Conservation (phyloP, 2,888 invertebrate genomes). For the Brachynemurus nebulosus region DNA sequence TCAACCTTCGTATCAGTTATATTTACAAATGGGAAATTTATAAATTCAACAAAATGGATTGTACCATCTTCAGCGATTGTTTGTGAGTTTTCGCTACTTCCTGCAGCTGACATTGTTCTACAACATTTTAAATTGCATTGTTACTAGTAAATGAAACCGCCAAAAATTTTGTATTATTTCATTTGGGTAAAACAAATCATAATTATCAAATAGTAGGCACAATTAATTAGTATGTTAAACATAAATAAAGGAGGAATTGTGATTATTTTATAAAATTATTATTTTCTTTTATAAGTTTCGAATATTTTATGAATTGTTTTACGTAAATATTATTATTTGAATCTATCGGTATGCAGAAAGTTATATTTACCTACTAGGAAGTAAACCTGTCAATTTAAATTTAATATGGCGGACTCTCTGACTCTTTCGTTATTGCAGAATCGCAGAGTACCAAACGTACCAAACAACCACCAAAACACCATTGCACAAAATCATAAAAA, state of each 20-base stretch:
- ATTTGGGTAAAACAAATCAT: no score
- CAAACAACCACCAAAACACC: neutral
- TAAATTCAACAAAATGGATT: neutral
- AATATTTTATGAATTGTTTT: no score
- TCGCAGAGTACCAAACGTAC: neutral
- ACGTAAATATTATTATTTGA: neutral
- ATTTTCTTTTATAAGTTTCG: no score
- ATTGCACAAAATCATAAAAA: no score
- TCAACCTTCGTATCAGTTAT: neutral
- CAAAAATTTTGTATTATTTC: neutral
- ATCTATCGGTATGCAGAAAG: conserved; percentile 6
- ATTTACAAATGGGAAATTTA: conserved; percentile 2
- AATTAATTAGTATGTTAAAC: no score
- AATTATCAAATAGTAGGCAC: no score
- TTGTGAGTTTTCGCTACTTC: no score
- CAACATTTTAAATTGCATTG: neutral
- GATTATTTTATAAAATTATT: no score
- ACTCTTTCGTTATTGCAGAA: conserved; percentile 2
- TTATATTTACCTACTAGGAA: conserved; percentile 6
- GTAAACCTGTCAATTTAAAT: neutral
- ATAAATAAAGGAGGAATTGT: no score
- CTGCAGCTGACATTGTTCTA: no score
- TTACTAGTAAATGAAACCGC: neutral
- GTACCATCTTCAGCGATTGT: neutral
- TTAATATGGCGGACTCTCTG: conserved; percentile 1